Evolutionary conservation across 2,113 vertebrate genomes (phyloP), one percentile per base, ranked within the genome.

Genomic region (Ptyas mucosa): DNA sequence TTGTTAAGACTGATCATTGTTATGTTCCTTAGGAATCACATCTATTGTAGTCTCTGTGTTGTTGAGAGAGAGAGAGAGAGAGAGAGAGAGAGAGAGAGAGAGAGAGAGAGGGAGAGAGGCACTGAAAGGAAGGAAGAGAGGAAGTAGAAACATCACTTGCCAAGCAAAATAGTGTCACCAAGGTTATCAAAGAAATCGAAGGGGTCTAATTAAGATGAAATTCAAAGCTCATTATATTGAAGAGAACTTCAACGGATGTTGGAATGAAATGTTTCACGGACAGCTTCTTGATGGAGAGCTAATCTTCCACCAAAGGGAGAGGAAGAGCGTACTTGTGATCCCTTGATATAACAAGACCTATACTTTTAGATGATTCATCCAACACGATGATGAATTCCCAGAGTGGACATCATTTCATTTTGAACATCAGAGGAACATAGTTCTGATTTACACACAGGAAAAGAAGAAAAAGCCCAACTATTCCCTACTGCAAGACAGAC

Each of bases 181-280:
- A 2, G n/a, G n/a, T 75, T 75, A 34, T 7, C 14, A 64, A 46
- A 81, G 5, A 20, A 39, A 93, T 93, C 94, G 64, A 81, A 96
- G 93, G 94, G 89, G 93, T 94, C 94, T 96, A 94, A 97, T 97
- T 97, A 96, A 18, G 91, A 57, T 69, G 26, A 51, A 87, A 92
- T 81, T 94, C 94, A 95, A 94, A 94, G 94, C 95, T 97, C 95
- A 94, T 96, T 93, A 95, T 92, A 8, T 90, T 58, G 89, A 96
- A 92, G 92, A 93, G 95, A 90, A 88, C 89, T 3, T 58, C 53
- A 94, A 91, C 93, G 90, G 89, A 93, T 18, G 24, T 2, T 8
- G 88, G 20, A 21, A 89, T 89, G 24, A 57, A 91, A 85, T 88
- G 53, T 64, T 69, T 7, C 89, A 0, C 4, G 46, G 53, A 89